Conservation (phyloP, 2,113 vertebrate species). For the Gobio gobio region DNA sequence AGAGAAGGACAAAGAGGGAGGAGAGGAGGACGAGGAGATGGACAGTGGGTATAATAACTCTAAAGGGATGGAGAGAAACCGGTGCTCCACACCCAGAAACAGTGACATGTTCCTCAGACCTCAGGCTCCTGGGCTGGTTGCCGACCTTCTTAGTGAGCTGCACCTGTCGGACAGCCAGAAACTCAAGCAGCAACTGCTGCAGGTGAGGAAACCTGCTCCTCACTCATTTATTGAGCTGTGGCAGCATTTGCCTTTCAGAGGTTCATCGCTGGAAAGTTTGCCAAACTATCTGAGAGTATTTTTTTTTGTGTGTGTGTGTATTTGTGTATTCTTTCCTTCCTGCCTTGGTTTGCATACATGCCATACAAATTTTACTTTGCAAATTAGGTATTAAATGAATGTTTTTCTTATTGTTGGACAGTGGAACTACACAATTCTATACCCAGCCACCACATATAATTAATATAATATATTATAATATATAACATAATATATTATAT, state of each 20-base stretch:
- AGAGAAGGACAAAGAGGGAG: conserved; percentile 54
- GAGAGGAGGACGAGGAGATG: conserved; percentile 69
- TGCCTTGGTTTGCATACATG: not conserved
- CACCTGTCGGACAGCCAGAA: conserved; percentile 83
- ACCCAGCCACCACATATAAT: not conserved
- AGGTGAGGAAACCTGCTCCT: conserved; percentile 68
- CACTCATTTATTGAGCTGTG: not conserved
- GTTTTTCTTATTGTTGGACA: not conserved
- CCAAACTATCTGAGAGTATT: not conserved
- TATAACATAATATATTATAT: too few relatives aligned
- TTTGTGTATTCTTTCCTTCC: not conserved
- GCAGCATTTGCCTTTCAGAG: not conserved
- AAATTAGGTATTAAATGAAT: not conserved
- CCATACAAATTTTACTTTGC: not conserved
- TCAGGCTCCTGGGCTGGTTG: conserved; percentile 80
- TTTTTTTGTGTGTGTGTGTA: not conserved
- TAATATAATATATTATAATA: too few relatives aligned
- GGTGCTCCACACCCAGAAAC: conserved; percentile 74
- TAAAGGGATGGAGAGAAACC: conserved; percentile 71
- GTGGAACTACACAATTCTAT: not conserved
- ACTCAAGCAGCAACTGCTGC: conserved; percentile 81
- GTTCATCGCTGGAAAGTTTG: not conserved
- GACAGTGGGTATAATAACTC: conserved; percentile 77
- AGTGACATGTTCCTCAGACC: conserved; percentile 75
- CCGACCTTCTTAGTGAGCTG: conserved; percentile 84